Base-by-base conservation (phyloP, 2,113 vertebrate species). In the Loxodonta africana region DNA sequence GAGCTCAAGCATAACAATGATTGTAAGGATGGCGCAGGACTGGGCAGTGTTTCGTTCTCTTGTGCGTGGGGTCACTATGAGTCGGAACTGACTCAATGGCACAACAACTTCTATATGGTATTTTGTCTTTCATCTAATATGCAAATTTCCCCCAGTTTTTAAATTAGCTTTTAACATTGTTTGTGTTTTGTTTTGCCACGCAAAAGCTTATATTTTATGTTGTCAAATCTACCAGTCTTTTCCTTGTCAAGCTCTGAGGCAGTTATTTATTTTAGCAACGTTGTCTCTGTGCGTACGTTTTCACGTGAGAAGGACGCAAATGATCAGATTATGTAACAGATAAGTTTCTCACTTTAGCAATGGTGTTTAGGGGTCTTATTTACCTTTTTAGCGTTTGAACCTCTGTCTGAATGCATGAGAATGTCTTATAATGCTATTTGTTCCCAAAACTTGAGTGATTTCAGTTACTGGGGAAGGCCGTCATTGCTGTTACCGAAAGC, bases 341-440 rank as follows among this genome's bases (percentile, higher is more conserved):
- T 91, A 65, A 17, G 84, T 71, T 95, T 80, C 33, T 89, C 53
- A 88, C 2, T 48, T 65, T 89, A 81, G 37, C n/a, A 80, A 67
- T 74, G 30, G 53, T 67, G 25, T 88, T 84, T 71, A 33, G 69
- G 69, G 83, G 30, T 82, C 28, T 91, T 90, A 77, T 62, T 90
- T 46, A 63, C 37, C 7, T 2, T 71, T 94, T 84, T 44, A 65
- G 46, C 65, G 44, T 89, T 88, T 78, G 88, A 83, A 83, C 8
- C 6, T 74, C 33, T 91, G 44, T 41, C 60, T 80, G 26, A 53
- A 95, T 95, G 78, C 80, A 76, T 67, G 57, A 18, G 41, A 76
- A 94, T 89, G 33, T 81, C 92, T 94, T 69, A 57, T 60, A 60
- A 88, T 81, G 23, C 73, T 84, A 67, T 91, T 88, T 95, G 77